A percentile compares a stretch with the other conserved stretches of the same genome.
These are phyloP conservation scores for Hirudinaria manillensis DNA, from an alignment of 2,888 invertebrate genomes.

Conservation along the genomic window DNA sequence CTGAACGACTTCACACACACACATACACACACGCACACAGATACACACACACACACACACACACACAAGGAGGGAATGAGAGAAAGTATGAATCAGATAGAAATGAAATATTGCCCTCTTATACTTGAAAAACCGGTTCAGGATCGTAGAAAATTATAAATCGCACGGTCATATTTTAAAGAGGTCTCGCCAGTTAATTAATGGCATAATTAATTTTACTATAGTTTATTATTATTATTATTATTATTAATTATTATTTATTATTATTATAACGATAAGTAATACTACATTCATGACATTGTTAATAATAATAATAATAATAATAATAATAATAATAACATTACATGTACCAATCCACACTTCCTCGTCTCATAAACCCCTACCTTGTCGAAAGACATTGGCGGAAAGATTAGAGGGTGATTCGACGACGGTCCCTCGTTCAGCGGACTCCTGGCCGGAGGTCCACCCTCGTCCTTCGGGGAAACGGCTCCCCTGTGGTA, in stretches of 20 bases:
- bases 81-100: neutral
- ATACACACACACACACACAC: neutral
- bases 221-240: conserved; percentile 3
- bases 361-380: too few relatives aligned
- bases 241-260: conserved; percentile 23
- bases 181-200: too few relatives aligned
- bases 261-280: neutral
- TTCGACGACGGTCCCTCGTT: neutral
- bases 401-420: conserved; percentile 1
- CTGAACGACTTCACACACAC: too few relatives aligned
- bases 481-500: neutral
- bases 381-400: conserved; percentile 20
- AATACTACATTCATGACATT: neutral
- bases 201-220: neutral
- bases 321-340: neutral
- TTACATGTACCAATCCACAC: too few relatives aligned
- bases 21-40: too few relatives aligned
- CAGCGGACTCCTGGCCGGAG: neutral
- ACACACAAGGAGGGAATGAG: too few relatives aligned
- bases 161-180: neutral
- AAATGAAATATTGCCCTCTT: too few relatives aligned
- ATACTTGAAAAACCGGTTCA: neutral
- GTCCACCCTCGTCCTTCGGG: neutral
- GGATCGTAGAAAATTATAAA: neutral
- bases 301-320: too few relatives aligned